Evolutionary conservation across 2,888 invertebrate species (phyloP).

Genomic region (Drosophila recens): DNA sequence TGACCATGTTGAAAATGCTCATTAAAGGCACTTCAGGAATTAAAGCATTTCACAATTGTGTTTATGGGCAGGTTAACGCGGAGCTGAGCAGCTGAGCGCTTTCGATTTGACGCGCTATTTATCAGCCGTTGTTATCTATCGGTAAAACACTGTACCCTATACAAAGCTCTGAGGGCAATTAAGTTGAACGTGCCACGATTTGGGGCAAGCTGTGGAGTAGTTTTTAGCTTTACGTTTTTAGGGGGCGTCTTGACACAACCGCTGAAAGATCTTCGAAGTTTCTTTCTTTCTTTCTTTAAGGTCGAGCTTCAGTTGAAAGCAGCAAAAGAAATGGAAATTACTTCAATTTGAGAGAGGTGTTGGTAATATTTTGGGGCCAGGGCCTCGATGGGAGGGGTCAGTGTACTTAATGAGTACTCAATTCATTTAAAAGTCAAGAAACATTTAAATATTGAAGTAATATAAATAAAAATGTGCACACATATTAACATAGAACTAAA

Average conservation of each 20-base stretch:
- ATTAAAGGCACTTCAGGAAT: slow-evolving; percentile 82
- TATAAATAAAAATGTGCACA: background rate
- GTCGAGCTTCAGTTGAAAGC: slow-evolving; percentile 3
- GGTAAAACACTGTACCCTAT: slow-evolving; percentile 24
- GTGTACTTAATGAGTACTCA: background rate
- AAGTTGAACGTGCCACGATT: slow-evolving; percentile 63
- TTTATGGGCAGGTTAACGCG: slow-evolving; percentile 62
- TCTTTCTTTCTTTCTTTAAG: slow-evolving; percentile 28
- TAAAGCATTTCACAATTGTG: slow-evolving; percentile 81
- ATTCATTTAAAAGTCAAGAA: background rate
- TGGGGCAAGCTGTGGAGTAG: slow-evolving; percentile 36
- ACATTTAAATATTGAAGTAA: background rate
- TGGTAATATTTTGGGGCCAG: background rate
- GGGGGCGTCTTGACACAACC: slow-evolving; percentile 55
- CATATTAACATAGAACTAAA: background rate
- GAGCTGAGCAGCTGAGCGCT: slow-evolving; percentile 33
- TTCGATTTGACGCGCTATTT: slow-evolving; percentile 78
- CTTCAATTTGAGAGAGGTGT: slow-evolving; percentile 15
- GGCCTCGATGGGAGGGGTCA: background rate
- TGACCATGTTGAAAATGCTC: slow-evolving; percentile 83
- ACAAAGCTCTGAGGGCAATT: slow-evolving; percentile 64
- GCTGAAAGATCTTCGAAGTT: slow-evolving; percentile 33
- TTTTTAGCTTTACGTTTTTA: slow-evolving; percentile 8
- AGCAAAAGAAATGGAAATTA: slow-evolving; percentile 23
- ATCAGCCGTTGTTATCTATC: slow-evolving; percentile 79